phyloP scores from a whole-genome alignment of 1,140 invertebrate genomes.

The Hypsibius dujardini region DNA sequence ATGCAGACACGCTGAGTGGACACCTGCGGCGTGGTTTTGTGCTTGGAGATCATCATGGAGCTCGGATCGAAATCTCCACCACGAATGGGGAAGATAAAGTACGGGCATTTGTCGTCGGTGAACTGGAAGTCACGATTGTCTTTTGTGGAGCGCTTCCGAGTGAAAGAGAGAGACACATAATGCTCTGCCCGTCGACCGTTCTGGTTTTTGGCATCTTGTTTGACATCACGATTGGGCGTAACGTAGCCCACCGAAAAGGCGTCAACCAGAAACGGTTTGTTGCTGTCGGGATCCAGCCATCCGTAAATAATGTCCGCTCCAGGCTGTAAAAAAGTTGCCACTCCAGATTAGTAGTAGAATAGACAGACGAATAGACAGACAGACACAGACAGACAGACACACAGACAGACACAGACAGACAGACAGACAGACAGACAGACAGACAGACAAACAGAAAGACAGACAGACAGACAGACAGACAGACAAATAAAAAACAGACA shows the following conservation, averaged over 20 bases:
- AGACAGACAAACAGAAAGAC: no score
- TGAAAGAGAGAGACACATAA: slow-evolving; percentile 57
- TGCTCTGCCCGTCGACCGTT: slow-evolving; percentile 53
- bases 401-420: no score
- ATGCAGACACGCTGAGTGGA: slow-evolving; percentile 65
- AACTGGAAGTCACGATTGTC: slow-evolving; percentile 60
- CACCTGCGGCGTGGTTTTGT: slow-evolving; percentile 53
- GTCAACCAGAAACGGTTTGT: background rate
- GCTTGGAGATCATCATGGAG: slow-evolving; percentile 67
- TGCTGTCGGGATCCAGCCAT: slow-evolving; percentile 43
- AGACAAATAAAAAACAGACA: no score
- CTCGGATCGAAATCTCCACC: slow-evolving; percentile 63
- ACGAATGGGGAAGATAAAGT: slow-evolving; percentile 68
- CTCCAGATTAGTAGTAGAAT: no score
- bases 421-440: no score
- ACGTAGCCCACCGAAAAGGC: slow-evolving; percentile 25
- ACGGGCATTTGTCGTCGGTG: slow-evolving; percentile 58
- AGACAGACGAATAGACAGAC: no score
- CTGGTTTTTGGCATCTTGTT: slow-evolving; percentile 53
- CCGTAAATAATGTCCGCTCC: slow-evolving; percentile 18
- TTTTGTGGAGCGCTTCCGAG: slow-evolving; percentile 52
- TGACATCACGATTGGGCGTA: slow-evolving; percentile 47
- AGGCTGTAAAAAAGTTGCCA: background rate
- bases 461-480: no score
- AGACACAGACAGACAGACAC: no score